Evolutionary conservation across 2,113 vertebrate genomes (phyloP).

Genomic region (Rhombomys opimus): DNA sequence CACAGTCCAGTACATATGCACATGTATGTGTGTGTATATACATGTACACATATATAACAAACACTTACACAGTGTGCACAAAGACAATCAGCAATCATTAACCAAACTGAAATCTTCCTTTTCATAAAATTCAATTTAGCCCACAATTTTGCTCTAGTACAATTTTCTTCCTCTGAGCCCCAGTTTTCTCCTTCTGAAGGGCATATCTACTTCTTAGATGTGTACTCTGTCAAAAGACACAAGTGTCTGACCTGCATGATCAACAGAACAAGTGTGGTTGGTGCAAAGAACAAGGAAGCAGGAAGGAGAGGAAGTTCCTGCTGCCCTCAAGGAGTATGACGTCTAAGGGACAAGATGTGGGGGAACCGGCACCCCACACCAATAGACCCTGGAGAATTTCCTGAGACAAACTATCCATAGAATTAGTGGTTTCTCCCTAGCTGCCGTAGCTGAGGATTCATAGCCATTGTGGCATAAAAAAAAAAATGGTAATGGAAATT

Average conservation of each 20-base stretch:
- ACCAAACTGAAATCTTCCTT: neutral
- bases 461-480: neutral
- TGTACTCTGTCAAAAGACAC: neutral
- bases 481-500: neutral
- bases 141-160: neutral
- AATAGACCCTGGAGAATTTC: neutral
- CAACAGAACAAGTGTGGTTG: neutral
- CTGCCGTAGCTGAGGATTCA: neutral
- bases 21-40: too few relatives aligned
- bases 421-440: neutral
- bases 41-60: neutral
- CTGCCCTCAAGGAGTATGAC: neutral
- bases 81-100: neutral
- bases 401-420: neutral
- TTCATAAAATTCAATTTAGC: neutral
- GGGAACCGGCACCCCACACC: neutral
- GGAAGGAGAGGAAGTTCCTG: neutral
- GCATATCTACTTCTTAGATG: neutral
- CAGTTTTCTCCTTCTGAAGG: neutral
- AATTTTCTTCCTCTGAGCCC: neutral
- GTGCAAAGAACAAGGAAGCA: neutral
- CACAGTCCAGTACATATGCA: too few relatives aligned
- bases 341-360: neutral
- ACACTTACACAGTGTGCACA: accelerated
- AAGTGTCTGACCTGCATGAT: neutral